phyloP scores from a whole-genome alignment of 2,888 invertebrate species.

The Volucella inanis region DNA sequence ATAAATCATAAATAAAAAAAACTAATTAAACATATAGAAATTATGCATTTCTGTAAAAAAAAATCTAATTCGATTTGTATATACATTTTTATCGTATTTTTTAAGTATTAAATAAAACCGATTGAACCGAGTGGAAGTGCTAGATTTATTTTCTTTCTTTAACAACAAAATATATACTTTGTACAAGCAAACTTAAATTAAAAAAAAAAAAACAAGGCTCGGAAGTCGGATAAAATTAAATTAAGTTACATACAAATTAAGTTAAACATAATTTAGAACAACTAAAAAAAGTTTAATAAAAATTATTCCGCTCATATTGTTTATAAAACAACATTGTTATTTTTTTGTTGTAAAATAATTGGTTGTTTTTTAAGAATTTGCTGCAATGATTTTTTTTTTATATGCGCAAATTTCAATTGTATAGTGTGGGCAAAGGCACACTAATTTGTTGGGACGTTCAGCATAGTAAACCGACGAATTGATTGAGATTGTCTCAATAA shows the following conservation, averaged over 20 bases:
- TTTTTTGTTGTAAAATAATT: neutral
- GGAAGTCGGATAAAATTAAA: slow-evolving; percentile 31
- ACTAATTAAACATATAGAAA: slow-evolving; percentile 28
- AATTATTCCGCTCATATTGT: slow-evolving; percentile 11
- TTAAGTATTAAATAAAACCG: slow-evolving; percentile 35
- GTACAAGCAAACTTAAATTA: slow-evolving; percentile 38
- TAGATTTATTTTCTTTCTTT: slow-evolving; percentile 40
- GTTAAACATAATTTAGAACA: slow-evolving; percentile 46
- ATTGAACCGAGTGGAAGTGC: slow-evolving; percentile 64
- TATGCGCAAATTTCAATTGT: slow-evolving; percentile 7
- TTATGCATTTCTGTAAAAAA: slow-evolving; percentile 7
- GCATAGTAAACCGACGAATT: too few species aligned
- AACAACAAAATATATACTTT: slow-evolving; percentile 23
- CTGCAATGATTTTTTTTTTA: slow-evolving; percentile 13
- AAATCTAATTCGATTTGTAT: slow-evolving; percentile 38
- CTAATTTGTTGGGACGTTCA: neutral
- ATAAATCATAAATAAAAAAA: slow-evolving; percentile 45
- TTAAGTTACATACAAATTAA: slow-evolving; percentile 24
- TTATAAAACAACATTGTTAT: slow-evolving; percentile 57
- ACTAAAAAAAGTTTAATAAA: slow-evolving; percentile 24
- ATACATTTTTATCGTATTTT: slow-evolving; percentile 29
- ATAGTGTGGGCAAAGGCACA: slow-evolving; percentile 6
- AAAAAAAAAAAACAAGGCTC: slow-evolving; percentile 35
- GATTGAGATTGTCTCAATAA: too few species aligned
- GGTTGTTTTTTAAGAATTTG: slow-evolving; percentile 1